Conservation (phyloP, 2,888 invertebrate genomes). For the Petrolisthes manimaculis region DNA sequence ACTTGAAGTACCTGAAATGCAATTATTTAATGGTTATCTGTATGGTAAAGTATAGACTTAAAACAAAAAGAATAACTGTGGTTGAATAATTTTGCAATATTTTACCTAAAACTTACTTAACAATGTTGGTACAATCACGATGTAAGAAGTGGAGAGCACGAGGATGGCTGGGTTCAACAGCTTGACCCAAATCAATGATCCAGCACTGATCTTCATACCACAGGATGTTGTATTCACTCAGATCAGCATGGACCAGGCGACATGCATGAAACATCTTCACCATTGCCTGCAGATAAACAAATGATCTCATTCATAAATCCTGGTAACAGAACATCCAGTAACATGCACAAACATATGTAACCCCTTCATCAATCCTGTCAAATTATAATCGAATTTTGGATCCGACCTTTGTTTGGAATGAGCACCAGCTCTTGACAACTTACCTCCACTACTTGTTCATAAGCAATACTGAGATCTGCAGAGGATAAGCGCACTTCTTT, state of each 20-base stretch:
- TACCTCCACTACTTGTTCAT: constrained; percentile 72
- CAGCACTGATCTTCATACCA: constrained; percentile 73
- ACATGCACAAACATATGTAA: no score
- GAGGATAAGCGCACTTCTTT: constrained; percentile 71
- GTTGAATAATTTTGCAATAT: background rate
- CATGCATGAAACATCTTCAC: constrained; percentile 73
- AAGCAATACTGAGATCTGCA: constrained; percentile 71
- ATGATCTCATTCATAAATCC: no score
- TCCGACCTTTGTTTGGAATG: no score
- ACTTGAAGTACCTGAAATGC: constrained; percentile 56
- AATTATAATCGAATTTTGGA: no score
- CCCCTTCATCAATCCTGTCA: no score
- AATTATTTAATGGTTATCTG: background rate
- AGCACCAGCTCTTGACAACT: background rate
- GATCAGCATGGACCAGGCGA: constrained; percentile 75
- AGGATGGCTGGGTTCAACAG: constrained; percentile 75
- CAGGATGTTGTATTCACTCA: constrained; percentile 76
- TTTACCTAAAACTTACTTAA: constrained; percentile 40
- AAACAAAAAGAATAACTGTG: background rate
- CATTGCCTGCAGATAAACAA: constrained; percentile 70
- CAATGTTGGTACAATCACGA: constrained; percentile 74
- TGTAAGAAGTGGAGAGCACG: constrained; percentile 74
- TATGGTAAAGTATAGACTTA: background rate
- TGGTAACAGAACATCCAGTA: no score
- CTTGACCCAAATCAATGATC: constrained; percentile 76